These are phyloP conservation scores for Cheilosia pagana DNA, from an alignment of 2,888 invertebrate genomes.

Conservation along the genomic window DNA sequence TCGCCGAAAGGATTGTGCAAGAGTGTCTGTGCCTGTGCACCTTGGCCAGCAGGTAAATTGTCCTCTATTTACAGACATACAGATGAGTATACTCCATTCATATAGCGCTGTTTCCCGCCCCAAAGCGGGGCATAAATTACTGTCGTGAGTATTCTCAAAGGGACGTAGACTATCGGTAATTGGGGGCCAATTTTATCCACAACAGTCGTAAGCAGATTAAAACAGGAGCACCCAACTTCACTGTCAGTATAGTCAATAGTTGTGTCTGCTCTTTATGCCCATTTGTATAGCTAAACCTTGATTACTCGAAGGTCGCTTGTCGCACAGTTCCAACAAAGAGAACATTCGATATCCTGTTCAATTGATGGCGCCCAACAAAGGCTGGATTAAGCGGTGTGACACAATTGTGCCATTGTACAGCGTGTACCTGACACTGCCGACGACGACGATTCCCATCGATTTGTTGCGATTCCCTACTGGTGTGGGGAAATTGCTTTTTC, in stretches of 20 bases:
- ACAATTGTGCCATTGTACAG: conserved; percentile 52
- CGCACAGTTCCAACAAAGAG: conserved; percentile 47
- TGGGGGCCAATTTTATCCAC: conserved; percentile 52
- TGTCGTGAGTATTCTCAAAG: conserved; percentile 58
- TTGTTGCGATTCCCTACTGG: conserved; percentile 27
- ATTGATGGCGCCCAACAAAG: conserved; percentile 64
- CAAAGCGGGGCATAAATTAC: conserved; percentile 42
- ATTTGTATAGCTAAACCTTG: conserved; percentile 46
- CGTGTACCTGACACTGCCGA: conserved; percentile 29
- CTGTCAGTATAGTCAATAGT: neutral
- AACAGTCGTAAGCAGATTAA: conserved; percentile 58
- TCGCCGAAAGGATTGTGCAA: conserved; percentile 13
- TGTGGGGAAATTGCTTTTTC: conserved; percentile 43
- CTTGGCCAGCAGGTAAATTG: conserved; percentile 1
- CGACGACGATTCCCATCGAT: conserved; percentile 44
- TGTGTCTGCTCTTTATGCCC: neutral
- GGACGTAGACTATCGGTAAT: conserved; percentile 60
- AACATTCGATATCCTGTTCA: conserved; percentile 65
- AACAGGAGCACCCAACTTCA: conserved; percentile 9
- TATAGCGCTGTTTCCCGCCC: neutral
- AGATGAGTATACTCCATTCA: neutral
- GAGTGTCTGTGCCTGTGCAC: neutral
- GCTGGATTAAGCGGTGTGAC: conserved; percentile 57
- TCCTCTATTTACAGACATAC: neutral
- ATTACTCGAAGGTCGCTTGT: conserved; percentile 58